Base-by-base conservation (phyloP, 2,888 invertebrate genomes). In the Himalopsyche tibetana region DNA sequence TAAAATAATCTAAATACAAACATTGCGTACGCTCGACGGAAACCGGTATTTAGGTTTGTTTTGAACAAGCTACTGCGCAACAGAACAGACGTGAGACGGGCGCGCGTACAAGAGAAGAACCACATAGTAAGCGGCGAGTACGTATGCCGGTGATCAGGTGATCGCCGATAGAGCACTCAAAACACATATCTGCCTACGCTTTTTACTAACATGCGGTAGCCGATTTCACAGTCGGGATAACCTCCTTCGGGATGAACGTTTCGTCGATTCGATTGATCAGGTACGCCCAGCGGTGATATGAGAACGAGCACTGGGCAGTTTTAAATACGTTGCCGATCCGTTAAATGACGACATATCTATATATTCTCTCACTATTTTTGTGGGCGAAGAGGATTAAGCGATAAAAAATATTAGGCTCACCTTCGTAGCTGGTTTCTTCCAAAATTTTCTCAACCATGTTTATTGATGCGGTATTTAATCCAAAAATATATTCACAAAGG, bases 371-470 rank as follows among this genome's bases (percentile, higher is more conserved):
- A 63, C 28, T 63, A 19, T 19, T 9, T 4, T 6, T 19, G 6
- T 63, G 63, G 19, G 63, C 9, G 63, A 63, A 63, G 0, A 2
- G 19, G 63, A 19, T 28, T 15, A 42, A n/a, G 36, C 40, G 3
- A 80, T 79, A 12, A 56, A 56, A 56, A 80, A 40, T 42, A 85
- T 28, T 38, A n/a, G 19, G 19, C 93, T 93, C 90, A 93, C 93
- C 93, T 90, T 93, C 93, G 91, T 93, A 93, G 91, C 93, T 93
- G 91, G 93, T 93, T 91, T 93, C 93, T 92, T 93, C 93, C 90
- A 93, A 93, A 91, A 93, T 93, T 92, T 93, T 93, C 92, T 93
- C 93, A 91, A 93, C 93, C 93, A 93, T 93, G 85, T 51, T 84
- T 81, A 42, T 45, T 85, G 28, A 42, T 42, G 40, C 56, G 82